Conservation (phyloP, 2,113 vertebrate species). For the Hassar affinis region DNA sequence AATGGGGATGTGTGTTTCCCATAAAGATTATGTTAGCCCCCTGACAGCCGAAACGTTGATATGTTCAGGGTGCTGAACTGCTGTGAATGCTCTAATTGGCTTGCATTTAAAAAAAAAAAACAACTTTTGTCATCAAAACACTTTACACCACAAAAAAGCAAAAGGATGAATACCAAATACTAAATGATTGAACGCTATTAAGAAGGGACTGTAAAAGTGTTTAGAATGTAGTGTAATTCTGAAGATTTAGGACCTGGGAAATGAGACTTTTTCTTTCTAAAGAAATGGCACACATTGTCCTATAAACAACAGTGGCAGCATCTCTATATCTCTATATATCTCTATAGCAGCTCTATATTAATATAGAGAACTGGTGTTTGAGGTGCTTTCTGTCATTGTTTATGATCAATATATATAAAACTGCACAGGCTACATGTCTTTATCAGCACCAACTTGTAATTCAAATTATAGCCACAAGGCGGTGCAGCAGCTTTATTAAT, state of each 20-base stretch:
- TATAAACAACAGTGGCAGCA: not conserved
- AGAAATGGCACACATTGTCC: not conserved
- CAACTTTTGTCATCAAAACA: not conserved
- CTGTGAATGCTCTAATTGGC: constrained; percentile 55
- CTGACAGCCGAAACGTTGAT: constrained; percentile 53
- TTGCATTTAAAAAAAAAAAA: constrained; percentile 17
- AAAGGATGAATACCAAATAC: constrained; percentile 4
- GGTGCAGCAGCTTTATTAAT: constrained; percentile 65
- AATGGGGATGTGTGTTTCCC: constrained; percentile 67
- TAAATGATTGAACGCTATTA: not conserved
- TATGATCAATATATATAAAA: not conserved
- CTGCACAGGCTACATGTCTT: not conserved
- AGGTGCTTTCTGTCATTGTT: not conserved
- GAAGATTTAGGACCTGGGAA: not conserved
- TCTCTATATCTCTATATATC: too few species aligned
- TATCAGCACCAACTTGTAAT: not conserved
- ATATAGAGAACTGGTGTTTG: not conserved
- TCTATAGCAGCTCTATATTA: too few species aligned
- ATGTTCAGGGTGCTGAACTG: constrained; percentile 52
- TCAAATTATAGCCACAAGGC: constrained; percentile 60
- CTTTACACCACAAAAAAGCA: not conserved
- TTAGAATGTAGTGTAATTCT: not conserved
- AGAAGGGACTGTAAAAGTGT: not conserved
- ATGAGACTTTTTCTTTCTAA: not conserved
- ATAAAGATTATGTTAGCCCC: constrained; percentile 66